These are phyloP conservation scores for Apostichopus parvimensis DNA, from an alignment of 35 echinoderm and acorn worm genomes.

Conservation along the genomic window DNA sequence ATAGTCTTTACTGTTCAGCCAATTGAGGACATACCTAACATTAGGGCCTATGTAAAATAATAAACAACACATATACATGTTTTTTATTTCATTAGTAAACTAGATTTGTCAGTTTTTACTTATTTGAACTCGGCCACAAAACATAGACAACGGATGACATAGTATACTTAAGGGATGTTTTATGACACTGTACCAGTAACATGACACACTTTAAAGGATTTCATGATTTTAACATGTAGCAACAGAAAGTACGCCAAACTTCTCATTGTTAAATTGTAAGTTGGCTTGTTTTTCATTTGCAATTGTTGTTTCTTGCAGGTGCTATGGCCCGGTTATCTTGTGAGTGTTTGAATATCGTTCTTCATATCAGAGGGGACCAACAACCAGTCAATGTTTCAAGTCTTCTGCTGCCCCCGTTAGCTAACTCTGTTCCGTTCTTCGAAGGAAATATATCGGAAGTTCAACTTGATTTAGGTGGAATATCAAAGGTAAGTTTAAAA, in stretches of 20 bases:
- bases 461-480: conserved; percentile 80
- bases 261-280: no score
- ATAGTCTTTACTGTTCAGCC: no score
- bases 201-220: neutral
- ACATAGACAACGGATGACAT: no score
- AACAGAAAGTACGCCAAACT: no score
- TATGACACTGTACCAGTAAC: neutral
- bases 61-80: no score
- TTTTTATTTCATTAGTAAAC: no score
- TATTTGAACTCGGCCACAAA: no score
- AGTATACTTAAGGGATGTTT: no score
- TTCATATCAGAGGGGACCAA: conserved; percentile 65
- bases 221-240: no score
- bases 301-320: neutral
- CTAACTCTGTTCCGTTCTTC: conserved; percentile 63
- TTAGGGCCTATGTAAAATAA: no score
- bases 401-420: conserved; percentile 52
- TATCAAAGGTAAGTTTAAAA: conserved; percentile 73
- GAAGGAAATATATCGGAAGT: conserved; percentile 64
- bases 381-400: conserved; percentile 49
- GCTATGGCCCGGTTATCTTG: conserved; percentile 87
- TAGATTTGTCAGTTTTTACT: no score
- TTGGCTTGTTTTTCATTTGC: neutral
- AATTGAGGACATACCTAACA: no score
- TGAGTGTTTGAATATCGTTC: conserved; percentile 78